Evolutionary conservation across 1,140 invertebrate genomes (phyloP).

Genomic region (Acromyrmex heyeri): DNA sequence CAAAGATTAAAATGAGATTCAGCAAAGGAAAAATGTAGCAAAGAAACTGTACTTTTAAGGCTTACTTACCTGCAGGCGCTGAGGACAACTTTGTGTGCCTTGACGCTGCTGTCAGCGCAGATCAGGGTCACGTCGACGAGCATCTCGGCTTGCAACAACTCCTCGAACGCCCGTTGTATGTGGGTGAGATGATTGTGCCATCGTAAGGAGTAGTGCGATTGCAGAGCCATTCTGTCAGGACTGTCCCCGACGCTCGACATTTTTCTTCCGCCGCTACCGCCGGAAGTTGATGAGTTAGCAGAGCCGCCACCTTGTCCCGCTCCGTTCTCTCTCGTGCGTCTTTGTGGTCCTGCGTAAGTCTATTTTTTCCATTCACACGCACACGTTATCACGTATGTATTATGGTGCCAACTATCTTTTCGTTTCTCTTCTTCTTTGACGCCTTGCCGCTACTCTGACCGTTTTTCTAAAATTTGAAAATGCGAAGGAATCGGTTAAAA

Average conservation of each 20-base stretch:
- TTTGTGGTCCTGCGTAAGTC: conserved; percentile 43
- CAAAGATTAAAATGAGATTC: not conserved
- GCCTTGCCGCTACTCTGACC: conserved; percentile 43
- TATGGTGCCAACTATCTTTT: not conserved
- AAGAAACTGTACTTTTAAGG: not conserved
- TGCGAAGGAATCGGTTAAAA: not conserved
- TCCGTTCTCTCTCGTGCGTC: conserved; percentile 71
- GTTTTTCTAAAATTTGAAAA: conserved; percentile 61
- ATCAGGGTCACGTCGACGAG: conserved; percentile 96
- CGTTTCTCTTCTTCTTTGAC: not conserved
- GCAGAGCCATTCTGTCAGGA: conserved; percentile 86
- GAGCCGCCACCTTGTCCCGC: conserved; percentile 79
- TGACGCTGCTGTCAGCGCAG: conserved; percentile 93
- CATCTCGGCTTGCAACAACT: conserved; percentile 93
- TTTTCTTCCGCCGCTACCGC: conserved; percentile 77
- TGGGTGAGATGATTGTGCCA: conserved; percentile 97
- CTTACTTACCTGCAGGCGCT: conserved; percentile 92
- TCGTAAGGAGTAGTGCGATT: conserved; percentile 95
- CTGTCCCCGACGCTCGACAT: conserved; percentile 84
- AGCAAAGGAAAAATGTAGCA: not conserved
- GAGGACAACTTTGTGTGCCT: conserved; percentile 96
- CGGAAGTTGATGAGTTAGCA: conserved; percentile 70
- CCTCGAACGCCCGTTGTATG: conserved; percentile 94
- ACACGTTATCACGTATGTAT: conserved; percentile 59
- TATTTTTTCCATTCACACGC: conserved; percentile 73